phyloP scores from a whole-genome alignment of 2,797 vertebrate genomes.

The Pangasius krempfi region DNA sequence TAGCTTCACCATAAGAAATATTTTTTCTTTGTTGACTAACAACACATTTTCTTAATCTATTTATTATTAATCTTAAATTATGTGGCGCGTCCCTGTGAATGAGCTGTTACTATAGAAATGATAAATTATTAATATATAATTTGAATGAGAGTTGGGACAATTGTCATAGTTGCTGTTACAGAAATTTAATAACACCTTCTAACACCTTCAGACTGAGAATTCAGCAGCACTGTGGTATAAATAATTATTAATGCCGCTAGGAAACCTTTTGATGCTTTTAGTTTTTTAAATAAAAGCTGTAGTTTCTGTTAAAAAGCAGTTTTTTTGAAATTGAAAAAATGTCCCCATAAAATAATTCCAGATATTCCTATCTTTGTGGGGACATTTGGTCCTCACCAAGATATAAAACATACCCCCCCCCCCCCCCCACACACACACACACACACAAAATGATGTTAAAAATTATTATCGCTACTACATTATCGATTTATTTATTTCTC shows the following conservation, averaged over 20 bases:
- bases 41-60: not conserved
- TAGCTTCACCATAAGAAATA: not conserved
- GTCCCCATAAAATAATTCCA: not conserved
- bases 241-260: not conserved
- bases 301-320: not conserved
- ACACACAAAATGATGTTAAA: not conserved
- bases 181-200: not conserved
- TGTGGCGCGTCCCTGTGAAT: not conserved
- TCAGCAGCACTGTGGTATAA: not conserved
- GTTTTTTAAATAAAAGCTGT: not conserved
- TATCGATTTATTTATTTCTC: not conserved
- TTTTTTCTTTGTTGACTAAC: not conserved
- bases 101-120: not conserved
- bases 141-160: not conserved
- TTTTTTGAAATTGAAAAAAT: not conserved
- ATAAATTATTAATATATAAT: not conserved
- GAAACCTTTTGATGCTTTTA: not conserved
- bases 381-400: not conserved
- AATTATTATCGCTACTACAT: not conserved
- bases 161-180: not conserved
- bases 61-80: not conserved
- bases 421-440: too few species aligned
- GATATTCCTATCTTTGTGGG: not conserved
- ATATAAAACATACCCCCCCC: not conserved
- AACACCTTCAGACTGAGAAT: not conserved